A percentile compares a stretch with the other conserved stretches of the same genome.
phyloP scores from a whole-genome alignment of 2,888 invertebrate species.

The Diplolepis rosae region DNA sequence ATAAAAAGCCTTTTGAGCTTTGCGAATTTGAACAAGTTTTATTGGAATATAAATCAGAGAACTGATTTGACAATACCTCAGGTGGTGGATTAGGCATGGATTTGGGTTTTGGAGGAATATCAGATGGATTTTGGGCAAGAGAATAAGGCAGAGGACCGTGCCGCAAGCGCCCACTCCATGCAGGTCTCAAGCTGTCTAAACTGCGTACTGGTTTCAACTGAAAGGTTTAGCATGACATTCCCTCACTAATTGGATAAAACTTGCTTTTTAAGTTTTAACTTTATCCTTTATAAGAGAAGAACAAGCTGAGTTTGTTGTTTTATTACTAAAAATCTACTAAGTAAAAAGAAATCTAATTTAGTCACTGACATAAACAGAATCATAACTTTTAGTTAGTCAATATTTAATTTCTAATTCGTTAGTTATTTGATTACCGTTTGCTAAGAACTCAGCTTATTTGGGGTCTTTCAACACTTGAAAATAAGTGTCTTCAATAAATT shows the following conservation, averaged over 20 bases:
- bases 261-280: constrained; percentile 14
- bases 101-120: constrained; percentile 36
- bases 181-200: constrained; percentile 76
- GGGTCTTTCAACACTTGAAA: not conserved
- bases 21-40: not conserved
- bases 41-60: not conserved
- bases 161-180: constrained; percentile 70
- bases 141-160: constrained; percentile 64
- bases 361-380: not conserved
- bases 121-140: constrained; percentile 14
- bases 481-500: not conserved
- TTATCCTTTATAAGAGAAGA: not conserved
- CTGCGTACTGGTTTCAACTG: constrained; percentile 79
- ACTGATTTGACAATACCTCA: not conserved
- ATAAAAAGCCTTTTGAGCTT: not conserved
- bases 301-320: constrained; percentile 21
- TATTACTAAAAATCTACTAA: not conserved
- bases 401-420: not conserved
- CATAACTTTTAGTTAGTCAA: not conserved
- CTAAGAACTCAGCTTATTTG: not conserved
- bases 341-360: constrained; percentile 16
- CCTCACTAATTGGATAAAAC: constrained; percentile 43
- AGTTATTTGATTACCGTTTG: constrained; percentile 8
- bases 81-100: constrained; percentile 18
- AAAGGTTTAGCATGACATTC: constrained; percentile 65